These are phyloP conservation scores for Odontomyia ornata DNA, from an alignment of 2,888 invertebrate genomes.

Conservation along the genomic window DNA sequence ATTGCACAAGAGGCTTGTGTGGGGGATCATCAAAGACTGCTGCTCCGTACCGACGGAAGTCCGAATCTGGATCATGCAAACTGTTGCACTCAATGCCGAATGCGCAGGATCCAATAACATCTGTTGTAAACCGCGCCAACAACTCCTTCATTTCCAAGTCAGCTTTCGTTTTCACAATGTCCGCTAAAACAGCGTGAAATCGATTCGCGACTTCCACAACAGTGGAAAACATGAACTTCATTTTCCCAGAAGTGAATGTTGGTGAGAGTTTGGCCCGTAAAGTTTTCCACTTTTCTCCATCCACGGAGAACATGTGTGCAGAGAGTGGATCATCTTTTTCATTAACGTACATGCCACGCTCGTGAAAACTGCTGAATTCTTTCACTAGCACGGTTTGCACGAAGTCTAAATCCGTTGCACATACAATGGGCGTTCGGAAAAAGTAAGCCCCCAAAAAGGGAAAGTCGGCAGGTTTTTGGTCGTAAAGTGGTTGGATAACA, in stretches of 20 bases:
- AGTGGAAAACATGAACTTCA: constrained; percentile 55
- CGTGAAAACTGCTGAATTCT: constrained; percentile 58
- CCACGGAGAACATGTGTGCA: constrained; percentile 62
- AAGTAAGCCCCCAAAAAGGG: constrained; percentile 61
- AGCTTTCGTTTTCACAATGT: constrained; percentile 61
- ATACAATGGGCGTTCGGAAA: constrained; percentile 55
- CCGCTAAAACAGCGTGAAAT: constrained; percentile 54
- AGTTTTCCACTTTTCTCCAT: constrained; percentile 62
- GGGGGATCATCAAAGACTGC: constrained; percentile 2
- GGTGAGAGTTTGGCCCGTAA: constrained; percentile 56
- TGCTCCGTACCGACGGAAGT: constrained; percentile 52
- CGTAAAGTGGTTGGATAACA: constrained; percentile 27
- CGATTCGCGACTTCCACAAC: constrained; percentile 54
- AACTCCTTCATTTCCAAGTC: constrained; percentile 50
- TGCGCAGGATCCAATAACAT: constrained; percentile 56
- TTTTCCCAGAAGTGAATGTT: constrained; percentile 56
- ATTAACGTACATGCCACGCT: constrained; percentile 59
- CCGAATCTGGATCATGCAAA: constrained; percentile 55
- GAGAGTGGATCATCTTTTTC: constrained; percentile 60
- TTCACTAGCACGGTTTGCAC: constrained; percentile 57
- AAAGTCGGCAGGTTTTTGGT: constrained; percentile 41
- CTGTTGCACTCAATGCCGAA: constrained; percentile 61
- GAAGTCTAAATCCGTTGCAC: constrained; percentile 59
- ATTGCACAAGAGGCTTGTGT: constrained; percentile 52
- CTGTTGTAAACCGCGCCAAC: constrained; percentile 50